phyloP scores from a whole-genome alignment of 1,140 invertebrate genomes.

The Manduca sexta region DNA sequence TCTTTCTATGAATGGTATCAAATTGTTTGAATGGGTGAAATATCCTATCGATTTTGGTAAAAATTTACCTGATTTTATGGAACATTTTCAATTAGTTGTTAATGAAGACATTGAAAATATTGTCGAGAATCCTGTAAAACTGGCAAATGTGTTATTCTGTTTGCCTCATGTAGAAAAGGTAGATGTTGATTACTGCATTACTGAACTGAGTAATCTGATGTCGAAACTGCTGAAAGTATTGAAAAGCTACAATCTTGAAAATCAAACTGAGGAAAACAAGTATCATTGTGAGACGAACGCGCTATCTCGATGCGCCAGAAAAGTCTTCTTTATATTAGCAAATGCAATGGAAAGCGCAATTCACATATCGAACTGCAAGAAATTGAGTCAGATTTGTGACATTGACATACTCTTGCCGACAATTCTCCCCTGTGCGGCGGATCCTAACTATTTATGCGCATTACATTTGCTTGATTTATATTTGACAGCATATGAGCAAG shows the following conservation, averaged over 20 bases:
- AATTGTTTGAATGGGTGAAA: constrained; percentile 77
- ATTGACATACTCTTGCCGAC: constrained; percentile 46
- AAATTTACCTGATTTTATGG: constrained; percentile 45
- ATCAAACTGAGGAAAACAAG: constrained; percentile 35
- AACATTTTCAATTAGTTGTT: constrained; percentile 46
- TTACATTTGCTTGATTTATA: constrained; percentile 72
- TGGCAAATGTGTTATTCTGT: constrained; percentile 75
- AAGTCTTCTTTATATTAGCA: constrained; percentile 70
- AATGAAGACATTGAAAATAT: constrained; percentile 46
- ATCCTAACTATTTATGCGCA: constrained; percentile 58
- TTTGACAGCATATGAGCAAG: constrained; percentile 66
- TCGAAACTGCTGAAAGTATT: constrained; percentile 44
- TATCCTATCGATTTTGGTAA: constrained; percentile 78
- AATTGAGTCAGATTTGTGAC: constrained; percentile 63
- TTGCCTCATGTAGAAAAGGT: constrained; percentile 75
- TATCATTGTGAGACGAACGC: constrained; percentile 43
- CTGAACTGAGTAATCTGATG: constrained; percentile 39
- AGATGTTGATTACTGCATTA: constrained; percentile 47
- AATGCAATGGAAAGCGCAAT: constrained; percentile 74
- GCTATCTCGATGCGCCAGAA: constrained; percentile 43
- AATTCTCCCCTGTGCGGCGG: constrained; percentile 50
- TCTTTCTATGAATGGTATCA: constrained; percentile 74
- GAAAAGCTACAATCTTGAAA: constrained; percentile 41
- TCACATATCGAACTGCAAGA: constrained; percentile 70
- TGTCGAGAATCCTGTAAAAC: constrained; percentile 57